Evolutionary conservation across 2,888 invertebrate genomes (phyloP), one percentile per base, ranked within the genome.

Genomic region (Lathronympha strigana): DNA sequence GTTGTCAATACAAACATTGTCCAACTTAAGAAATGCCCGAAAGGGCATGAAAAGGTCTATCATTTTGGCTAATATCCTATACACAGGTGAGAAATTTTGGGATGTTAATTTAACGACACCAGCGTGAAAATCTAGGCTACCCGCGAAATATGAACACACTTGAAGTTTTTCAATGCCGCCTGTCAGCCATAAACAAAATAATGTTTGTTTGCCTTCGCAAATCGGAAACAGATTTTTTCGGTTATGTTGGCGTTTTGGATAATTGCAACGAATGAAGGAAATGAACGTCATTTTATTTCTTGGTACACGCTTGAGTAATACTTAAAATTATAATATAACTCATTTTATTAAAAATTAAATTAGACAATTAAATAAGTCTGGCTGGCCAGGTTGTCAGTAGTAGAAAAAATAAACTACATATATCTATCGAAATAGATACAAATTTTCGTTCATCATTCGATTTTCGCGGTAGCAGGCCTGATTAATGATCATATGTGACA

Each of bases 1-100:
- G 80, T 96, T 96, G 78, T 96, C 96, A n/a, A 94, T 95, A 75
- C 93, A 94, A 62, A 95, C 93, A 67, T 93, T 92, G 70, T 95
- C 94, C 49, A 93, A 87, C 82, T 95, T 95, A 23, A 95, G 85
- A 68, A 96, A 92, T 38, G 94, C 93, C 78, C 94, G 93, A 69
- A 96, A 93, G 45, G 94, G 94, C 78, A 94, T 93, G 73, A 95
- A 93, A 73, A 95, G 93, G 76, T 95, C 94, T 72, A 94, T 93
- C 94, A 95, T 94, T 72, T 79, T 87, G 70, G 36, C 31, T 23
- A 23, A 58, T 53, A 38, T 33, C 31, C 40, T 28, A 43, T 25
- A 15, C 51, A 36, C 33, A 28, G 19, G 58, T 6, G 25, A 33
- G 6, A 45, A 64, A n/a, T 25, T 17, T 13, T 4, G 4, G 21